A percentile compares a stretch with the other conserved stretches of the same genome.
Conservation (phyloP, 2,888 invertebrate genomes). For the Dichetophora obliterata region DNA sequence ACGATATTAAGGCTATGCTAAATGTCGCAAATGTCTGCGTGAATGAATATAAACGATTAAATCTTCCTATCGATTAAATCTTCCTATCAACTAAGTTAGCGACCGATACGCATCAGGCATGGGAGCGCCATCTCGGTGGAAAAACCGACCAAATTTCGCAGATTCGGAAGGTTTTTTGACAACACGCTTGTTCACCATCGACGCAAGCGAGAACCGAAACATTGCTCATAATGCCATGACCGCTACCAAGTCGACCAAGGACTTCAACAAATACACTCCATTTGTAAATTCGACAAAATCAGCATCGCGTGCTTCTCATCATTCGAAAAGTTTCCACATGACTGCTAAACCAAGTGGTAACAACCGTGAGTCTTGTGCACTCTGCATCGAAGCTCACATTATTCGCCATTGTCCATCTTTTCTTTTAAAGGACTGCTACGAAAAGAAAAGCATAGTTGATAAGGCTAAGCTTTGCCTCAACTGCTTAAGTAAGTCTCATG, state of each 20-base stretch:
- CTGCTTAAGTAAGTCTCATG: too few species aligned
- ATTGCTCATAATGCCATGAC: not conserved
- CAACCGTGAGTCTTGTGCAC: not conserved
- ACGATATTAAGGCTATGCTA: slow-evolving; percentile 15
- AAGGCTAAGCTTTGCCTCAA: too few species aligned
- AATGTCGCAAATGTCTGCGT: slow-evolving; percentile 27
- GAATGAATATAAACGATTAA: slow-evolving; percentile 21
- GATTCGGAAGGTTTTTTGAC: not conserved
- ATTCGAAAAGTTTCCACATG: not conserved
- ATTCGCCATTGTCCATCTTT: too few species aligned
- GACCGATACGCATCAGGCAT: too few species aligned
- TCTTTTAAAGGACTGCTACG: too few species aligned
- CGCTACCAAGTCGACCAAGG: not conserved
- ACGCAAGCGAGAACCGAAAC: not conserved
- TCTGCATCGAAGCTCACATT: not conserved
- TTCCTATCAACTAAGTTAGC: too few species aligned
- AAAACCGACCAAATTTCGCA: not conserved
- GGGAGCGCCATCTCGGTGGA: too few species aligned
- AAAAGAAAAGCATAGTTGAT: too few species aligned
- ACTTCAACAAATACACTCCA: not conserved
- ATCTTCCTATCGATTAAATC: not conserved
- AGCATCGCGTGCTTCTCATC: not conserved
- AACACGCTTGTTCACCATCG: not conserved
- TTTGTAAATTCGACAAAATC: not conserved
- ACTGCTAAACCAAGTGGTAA: too few species aligned